Percentiles rank a stretch among this genome's conserved stretches.
Conservation (phyloP, 2,888 invertebrate genomes). For the Capitulum mitella region DNA sequence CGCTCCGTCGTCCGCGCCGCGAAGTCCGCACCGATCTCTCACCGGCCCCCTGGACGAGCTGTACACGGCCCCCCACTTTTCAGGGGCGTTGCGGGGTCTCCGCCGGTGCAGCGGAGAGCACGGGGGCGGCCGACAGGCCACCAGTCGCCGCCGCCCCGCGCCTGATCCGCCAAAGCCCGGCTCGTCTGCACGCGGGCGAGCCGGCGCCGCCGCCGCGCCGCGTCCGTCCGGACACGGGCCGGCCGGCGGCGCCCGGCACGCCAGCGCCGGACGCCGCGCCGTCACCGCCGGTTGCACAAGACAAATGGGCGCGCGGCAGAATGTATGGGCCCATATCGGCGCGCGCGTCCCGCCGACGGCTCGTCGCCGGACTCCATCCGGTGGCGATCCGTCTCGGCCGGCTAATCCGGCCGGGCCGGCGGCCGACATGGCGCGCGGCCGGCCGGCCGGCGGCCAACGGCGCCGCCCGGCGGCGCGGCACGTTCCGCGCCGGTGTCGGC, state of each 20-base stretch:
- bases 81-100: too few species aligned
- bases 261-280: background rate
- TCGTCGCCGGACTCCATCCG: background rate
- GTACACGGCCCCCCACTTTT: too few species aligned
- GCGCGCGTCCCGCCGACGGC: conserved; percentile 8
- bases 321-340: conserved; percentile 16
- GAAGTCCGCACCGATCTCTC: too few species aligned
- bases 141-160: too few species aligned
- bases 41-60: too few species aligned
- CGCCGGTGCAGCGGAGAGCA: too few species aligned
- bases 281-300: background rate
- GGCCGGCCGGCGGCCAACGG: too few species aligned
- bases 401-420: background rate
- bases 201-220: too few species aligned
- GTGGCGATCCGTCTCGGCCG: background rate
- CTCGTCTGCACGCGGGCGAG: background rate
- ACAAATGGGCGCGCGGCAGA: conserved; percentile 9
- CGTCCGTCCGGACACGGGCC: too few species aligned
- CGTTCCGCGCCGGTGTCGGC: background rate
- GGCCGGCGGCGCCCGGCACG: too few species aligned
- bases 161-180: background rate
- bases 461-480: conserved; percentile 7
- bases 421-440: background rate
- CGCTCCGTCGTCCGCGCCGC: too few species aligned
- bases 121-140: too few species aligned